Evolutionary conservation across 2,888 invertebrate species (phyloP).

Genomic region (Xestia sexstrigata): DNA sequence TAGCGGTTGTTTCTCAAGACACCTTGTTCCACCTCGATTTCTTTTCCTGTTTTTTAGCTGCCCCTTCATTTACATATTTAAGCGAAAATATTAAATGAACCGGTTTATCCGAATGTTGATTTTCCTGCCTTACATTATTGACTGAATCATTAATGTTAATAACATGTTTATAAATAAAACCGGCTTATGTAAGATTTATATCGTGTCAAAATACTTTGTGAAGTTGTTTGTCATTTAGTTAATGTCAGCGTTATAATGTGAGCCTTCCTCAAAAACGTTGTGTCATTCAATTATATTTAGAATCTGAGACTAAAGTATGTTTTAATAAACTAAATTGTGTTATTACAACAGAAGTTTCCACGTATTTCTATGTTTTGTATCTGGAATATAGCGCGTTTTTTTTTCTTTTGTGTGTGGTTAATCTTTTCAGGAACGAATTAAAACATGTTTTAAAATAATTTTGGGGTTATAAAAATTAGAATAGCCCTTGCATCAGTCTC

Average conservation of each 20-base stretch:
- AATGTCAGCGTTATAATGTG: conserved; percentile 41
- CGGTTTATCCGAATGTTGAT: conserved; percentile 68
- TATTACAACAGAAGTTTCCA: conserved; percentile 13
- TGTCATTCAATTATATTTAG: conserved; percentile 47
- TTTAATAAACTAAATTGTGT: conserved; percentile 25
- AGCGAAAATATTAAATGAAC: conserved; percentile 67
- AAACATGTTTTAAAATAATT: background rate
- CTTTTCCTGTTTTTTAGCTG: conserved; percentile 78
- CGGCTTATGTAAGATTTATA: conserved; percentile 57
- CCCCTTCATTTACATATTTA: conserved; percentile 67
- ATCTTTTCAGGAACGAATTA: background rate
- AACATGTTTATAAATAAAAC: conserved; percentile 65
- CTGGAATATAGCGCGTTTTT: background rate
- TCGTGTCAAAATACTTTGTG: conserved; percentile 50
- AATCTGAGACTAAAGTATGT: conserved; percentile 10
- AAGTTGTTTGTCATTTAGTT: conserved; percentile 48
- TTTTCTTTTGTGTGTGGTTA: background rate
- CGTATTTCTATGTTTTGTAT: background rate
- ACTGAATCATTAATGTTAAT: conserved; percentile 66
- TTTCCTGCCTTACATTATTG: conserved; percentile 69
- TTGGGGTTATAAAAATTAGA: background rate
- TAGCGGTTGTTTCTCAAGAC: conserved; percentile 65
- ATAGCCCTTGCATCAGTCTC: background rate
- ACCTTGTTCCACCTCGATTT: conserved; percentile 71
- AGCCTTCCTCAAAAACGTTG: conserved; percentile 38